Base-by-base conservation (phyloP, 1,140 invertebrate genomes). In the Mesaphorura yosii region DNA sequence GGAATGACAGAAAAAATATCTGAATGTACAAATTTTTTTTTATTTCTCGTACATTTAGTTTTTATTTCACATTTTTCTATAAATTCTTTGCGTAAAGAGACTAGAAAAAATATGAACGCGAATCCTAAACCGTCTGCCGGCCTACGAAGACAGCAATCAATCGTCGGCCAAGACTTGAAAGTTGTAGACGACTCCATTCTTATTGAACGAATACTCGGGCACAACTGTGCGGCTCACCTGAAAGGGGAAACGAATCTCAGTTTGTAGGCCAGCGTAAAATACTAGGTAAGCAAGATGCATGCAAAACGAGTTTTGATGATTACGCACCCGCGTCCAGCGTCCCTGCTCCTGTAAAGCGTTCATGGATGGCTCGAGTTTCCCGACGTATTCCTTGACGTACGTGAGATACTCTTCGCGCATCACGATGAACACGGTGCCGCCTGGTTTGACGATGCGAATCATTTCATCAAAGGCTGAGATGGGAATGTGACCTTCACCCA, bases 401-500 rank as follows among this genome's bases (percentile, higher is more conserved):
- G 55, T 41, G 27, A 72, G 56, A 57, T 71, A 73, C 49, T 70
- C 70, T 51, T 71, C 66, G 26, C 71, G 52, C 71, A 72, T 73
- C 12, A 70, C 69, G 39, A 73, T 70, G 39, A 65, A 57, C 3
- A 72, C 58, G 3, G 60, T 51, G 23, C 70, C 70, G 48, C 68
- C 70, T 59, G 66, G 65, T 64, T 70, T 71, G 3, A 69, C 67
- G 12, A 73, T 60, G 19, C 71, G 57, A 25, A 68, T 63, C 64
- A 73, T 67, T 59, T 73, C 70, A 39, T 66, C 47, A 20, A 73
- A 17, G 28, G 67, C 70, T 12, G 46, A 48, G 37, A 66, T 65
- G 31, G 71, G 71, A 53, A 73, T 72, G 56, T 73, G 72, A 5
- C 71, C 70, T 58, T 73, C 70, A 0, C 72, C 72, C 70, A 73